Conservation (phyloP, 2,888 invertebrate genomes). For the Rhingia campestris region DNA sequence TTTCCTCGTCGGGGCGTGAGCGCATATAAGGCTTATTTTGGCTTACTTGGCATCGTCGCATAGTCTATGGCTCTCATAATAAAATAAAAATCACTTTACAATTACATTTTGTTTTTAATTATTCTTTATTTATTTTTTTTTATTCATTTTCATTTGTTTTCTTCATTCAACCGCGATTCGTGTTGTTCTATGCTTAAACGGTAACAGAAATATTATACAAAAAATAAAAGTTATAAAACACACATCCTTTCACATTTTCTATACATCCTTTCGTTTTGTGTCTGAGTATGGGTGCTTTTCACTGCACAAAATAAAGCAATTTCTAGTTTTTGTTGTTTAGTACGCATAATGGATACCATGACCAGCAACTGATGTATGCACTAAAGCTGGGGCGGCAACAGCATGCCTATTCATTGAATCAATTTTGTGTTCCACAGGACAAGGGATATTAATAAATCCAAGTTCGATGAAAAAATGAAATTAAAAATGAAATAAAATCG, state of each 20-base stretch:
- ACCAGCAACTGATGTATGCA: slow-evolving; percentile 82
- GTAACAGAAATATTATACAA: slow-evolving; percentile 59
- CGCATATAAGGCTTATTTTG: too few relatives aligned
- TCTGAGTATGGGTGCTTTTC: slow-evolving; percentile 46
- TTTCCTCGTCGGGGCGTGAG: too few relatives aligned
- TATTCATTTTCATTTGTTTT: slow-evolving; percentile 54
- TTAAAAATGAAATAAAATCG: not conserved
- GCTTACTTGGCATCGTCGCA: too few relatives aligned
- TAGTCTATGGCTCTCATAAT: too few relatives aligned
- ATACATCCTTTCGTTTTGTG: slow-evolving; percentile 57
- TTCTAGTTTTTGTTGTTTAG: slow-evolving; percentile 76
- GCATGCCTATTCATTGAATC: slow-evolving; percentile 77
- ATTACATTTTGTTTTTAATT: slow-evolving; percentile 8
- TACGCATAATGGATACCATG: slow-evolving; percentile 82
- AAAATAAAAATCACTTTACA: not conserved
- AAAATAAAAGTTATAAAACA: slow-evolving; percentile 47
- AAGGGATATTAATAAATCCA: too few relatives aligned
- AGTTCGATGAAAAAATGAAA: not conserved
- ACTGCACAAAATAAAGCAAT: slow-evolving; percentile 58
- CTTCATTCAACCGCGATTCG: slow-evolving; percentile 72
- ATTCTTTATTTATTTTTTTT: slow-evolving; percentile 41
- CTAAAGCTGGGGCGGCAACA: slow-evolving; percentile 81
- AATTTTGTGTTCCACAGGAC: not conserved
- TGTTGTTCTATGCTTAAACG: slow-evolving; percentile 58
- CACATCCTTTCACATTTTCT: slow-evolving; percentile 60